phyloP scores from a whole-genome alignment of 1,140 invertebrate genomes.

The Lepidurus couesii region DNA sequence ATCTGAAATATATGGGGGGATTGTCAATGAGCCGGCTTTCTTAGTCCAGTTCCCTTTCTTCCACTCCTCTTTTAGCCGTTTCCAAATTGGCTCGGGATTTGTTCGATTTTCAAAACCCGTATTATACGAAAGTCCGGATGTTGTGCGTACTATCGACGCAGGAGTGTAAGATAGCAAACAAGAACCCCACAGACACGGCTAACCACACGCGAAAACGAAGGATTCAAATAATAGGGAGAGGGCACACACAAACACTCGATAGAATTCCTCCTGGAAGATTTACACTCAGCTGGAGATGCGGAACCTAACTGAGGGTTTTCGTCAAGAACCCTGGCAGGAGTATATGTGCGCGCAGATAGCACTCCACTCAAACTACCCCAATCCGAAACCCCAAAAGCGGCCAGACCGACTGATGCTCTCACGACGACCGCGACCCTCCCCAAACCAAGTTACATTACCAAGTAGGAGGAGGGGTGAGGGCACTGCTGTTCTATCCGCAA shows the following conservation, averaged over 20 bases:
- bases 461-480: not conserved
- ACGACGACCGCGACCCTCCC: not conserved
- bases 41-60: not conserved
- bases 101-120: not conserved
- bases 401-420: not conserved
- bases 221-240: too few relatives aligned
- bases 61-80: too few relatives aligned
- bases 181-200: too few relatives aligned
- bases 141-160: too few relatives aligned
- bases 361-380: not conserved
- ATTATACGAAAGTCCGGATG: too few relatives aligned
- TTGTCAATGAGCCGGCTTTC: not conserved
- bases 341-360: not conserved
- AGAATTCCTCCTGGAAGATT: too few relatives aligned
- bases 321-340: not conserved
- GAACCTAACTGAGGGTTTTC: too few relatives aligned
- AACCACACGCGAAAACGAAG: too few relatives aligned
- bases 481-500: not conserved
- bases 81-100: not conserved
- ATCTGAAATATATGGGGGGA: not conserved
- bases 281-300: too few relatives aligned
- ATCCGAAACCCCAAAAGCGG: not conserved
- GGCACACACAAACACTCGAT: too few relatives aligned
- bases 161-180: too few relatives aligned
- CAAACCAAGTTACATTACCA: not conserved